A percentile compares a stretch with the other conserved stretches of the same genome.
Conservation (phyloP, 2,888 invertebrate species). For the Spisula solida region DNA sequence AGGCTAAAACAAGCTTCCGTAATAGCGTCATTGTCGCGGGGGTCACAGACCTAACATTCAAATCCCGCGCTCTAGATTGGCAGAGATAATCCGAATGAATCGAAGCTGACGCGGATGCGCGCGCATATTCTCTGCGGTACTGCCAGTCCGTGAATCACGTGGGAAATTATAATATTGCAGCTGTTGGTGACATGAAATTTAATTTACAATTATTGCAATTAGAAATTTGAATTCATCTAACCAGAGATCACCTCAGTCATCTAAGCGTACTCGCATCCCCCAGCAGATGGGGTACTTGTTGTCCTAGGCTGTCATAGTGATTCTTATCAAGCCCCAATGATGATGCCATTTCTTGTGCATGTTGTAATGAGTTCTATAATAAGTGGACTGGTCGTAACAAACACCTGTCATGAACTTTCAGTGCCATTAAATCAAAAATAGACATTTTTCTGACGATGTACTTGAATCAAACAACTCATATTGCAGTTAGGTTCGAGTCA, state of each 20-base stretch:
- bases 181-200: conserved; percentile 20
- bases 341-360: not conserved
- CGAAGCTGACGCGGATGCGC: conserved; percentile 20
- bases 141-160: not conserved
- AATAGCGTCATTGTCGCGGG: not conserved
- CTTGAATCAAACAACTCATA: no score
- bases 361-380: no score
- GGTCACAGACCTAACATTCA: not conserved
- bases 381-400: no score
- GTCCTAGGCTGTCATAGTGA: not conserved
- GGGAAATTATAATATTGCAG: conserved; percentile 14
- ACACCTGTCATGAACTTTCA: no score
- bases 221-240: not conserved
- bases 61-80: not conserved
- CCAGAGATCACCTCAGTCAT: no score
- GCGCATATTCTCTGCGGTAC: conserved; percentile 16
- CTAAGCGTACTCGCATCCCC: not conserved
- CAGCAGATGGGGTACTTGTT: conserved; percentile 6
- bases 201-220: conserved; percentile 24
- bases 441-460: no score
- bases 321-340: not conserved
- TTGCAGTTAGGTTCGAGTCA: no score
- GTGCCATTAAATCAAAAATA: no score
- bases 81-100: not conserved
- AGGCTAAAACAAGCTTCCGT: not conserved